phyloP scores from a whole-genome alignment of 1,140 invertebrate genomes.

The Venturia canescens region DNA sequence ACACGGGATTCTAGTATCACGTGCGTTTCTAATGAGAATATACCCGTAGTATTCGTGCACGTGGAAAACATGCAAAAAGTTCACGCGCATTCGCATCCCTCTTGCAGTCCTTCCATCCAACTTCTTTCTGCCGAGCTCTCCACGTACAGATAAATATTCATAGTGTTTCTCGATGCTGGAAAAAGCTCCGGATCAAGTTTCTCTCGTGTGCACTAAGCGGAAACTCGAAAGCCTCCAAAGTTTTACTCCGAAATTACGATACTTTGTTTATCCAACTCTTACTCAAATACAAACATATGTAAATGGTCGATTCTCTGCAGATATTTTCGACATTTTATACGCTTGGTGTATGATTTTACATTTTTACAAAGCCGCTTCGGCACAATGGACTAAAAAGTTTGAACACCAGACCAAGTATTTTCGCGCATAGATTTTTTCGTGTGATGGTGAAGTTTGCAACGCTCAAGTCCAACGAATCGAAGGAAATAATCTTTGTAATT shows the following conservation, averaged over 20 bases:
- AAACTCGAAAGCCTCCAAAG: neutral
- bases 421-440: too few species aligned
- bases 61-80: too few species aligned
- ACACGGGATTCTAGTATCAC: neutral
- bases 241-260: neutral
- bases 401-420: too few species aligned
- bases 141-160: conserved; percentile 8
- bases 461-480: too few species aligned
- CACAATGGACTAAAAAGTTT: too few species aligned
- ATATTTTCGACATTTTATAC: too few species aligned
- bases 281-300: neutral
- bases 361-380: too few species aligned
- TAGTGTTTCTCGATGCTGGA: neutral
- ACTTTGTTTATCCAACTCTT: neutral
- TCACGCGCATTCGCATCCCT: neutral
- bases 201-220: neutral
- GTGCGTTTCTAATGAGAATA: neutral
- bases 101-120: neutral
- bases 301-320: too few species aligned
- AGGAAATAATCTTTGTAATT: too few species aligned
- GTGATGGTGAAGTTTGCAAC: too few species aligned
- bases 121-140: neutral
- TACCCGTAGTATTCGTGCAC: too few species aligned
- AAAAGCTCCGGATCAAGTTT: neutral
- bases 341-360: too few species aligned